A percentile compares a stretch with the other conserved stretches of the same genome.
Conservation (phyloP, 2,797 vertebrate species). For the Scarus forsteni region DNA sequence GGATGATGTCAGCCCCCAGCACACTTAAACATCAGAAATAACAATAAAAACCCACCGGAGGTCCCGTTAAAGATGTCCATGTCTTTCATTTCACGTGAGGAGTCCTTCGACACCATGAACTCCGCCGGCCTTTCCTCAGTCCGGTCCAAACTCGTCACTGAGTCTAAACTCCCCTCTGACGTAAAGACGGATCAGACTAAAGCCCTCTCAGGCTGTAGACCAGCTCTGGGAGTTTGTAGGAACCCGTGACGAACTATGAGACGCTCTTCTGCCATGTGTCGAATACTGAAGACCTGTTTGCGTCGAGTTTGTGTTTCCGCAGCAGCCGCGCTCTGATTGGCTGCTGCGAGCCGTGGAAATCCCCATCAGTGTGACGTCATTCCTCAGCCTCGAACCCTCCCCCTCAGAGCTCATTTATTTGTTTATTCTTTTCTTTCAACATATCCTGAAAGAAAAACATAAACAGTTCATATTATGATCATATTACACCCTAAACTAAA, state of each 20-base stretch:
- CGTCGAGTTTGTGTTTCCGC: slow-evolving; percentile 8
- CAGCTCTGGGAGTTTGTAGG: background rate
- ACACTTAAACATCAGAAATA: background rate
- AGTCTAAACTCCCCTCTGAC: accelerated
- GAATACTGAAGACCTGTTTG: accelerated
- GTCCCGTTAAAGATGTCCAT: slow-evolving; percentile 71
- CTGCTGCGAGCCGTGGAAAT: slow-evolving; percentile 69
- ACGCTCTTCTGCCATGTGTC: slow-evolving; percentile 22
- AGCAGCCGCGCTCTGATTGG: slow-evolving; percentile 36
- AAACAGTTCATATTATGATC: too few relatives aligned
- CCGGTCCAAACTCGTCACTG: background rate
- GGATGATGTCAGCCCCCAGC: slow-evolving; percentile 42
- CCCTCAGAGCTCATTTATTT: slow-evolving; percentile 3
- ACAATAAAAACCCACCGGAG: slow-evolving; percentile 43
- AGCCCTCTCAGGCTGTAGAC: background rate
- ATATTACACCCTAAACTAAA: too few relatives aligned
- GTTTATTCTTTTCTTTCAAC: too few relatives aligned
- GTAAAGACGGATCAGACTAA: background rate
- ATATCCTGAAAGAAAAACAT: too few relatives aligned
- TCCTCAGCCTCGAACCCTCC: slow-evolving; percentile 49
- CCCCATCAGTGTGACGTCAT: slow-evolving; percentile 69
- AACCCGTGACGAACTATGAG: accelerated
- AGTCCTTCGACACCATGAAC: slow-evolving; percentile 16
- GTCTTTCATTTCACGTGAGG: slow-evolving; percentile 70
- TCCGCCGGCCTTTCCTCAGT: slow-evolving; percentile 4